Evolutionary conservation across 23 tunicate species (phyloP).

Genomic region (Trididemnum miniatum): DNA sequence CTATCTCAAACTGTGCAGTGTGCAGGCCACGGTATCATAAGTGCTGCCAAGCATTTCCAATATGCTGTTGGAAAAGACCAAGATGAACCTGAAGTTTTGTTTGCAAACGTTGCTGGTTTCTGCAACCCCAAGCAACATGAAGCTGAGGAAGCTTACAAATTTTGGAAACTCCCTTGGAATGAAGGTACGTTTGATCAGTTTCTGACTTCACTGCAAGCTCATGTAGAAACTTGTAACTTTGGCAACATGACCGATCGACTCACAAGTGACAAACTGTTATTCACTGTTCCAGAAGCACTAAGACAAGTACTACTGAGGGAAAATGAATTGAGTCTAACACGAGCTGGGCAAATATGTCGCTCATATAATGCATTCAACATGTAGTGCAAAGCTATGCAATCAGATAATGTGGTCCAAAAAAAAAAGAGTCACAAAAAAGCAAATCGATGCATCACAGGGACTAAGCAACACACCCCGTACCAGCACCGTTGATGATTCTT

Average conservation of each 20-base stretch:
- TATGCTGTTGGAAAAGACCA: background rate
- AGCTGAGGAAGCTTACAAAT: background rate
- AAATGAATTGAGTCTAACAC: background rate
- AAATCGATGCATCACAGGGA: no score
- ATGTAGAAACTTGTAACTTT: background rate
- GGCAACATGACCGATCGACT: background rate
- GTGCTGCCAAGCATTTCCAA: background rate
- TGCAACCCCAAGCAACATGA: conserved; percentile 13
- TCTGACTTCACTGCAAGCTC: background rate
- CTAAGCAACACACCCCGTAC: no score
- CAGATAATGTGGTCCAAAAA: no score
- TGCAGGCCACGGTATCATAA: conserved; percentile 12
- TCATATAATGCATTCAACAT: background rate
- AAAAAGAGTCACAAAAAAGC: no score
- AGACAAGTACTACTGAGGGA: conserved; percentile 17
- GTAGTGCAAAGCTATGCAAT: no score
- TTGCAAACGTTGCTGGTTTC: background rate
- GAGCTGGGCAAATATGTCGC: conserved; percentile 1
- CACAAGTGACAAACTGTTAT: background rate
- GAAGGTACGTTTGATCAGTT: conserved; percentile 1
- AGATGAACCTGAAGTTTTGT: background rate
- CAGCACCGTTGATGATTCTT: no score
- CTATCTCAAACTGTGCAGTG: background rate
- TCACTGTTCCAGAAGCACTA: background rate
- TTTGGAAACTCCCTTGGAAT: conserved; percentile 2